phyloP scores from a whole-genome alignment of 2,888 invertebrate species.

The Netelia virgata region DNA sequence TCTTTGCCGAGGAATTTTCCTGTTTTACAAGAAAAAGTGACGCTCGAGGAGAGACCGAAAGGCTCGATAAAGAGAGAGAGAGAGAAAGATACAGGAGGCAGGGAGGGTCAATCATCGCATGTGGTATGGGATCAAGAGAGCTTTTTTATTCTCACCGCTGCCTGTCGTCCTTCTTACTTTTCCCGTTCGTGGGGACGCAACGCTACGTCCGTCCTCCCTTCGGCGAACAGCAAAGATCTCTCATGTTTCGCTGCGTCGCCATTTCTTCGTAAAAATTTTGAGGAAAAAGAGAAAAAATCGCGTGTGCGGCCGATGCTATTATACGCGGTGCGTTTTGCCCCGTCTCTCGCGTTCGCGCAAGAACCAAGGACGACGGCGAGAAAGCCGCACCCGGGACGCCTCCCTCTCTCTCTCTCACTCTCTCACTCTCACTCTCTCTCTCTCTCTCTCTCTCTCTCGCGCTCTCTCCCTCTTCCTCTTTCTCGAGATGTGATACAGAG shows the following conservation, averaged over 20 bases:
- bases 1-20: conserved; percentile 49
- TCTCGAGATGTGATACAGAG: conserved; percentile 37
- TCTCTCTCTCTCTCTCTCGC: conserved; percentile 26
- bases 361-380: conserved; percentile 45
- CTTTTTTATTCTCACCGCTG: conserved; percentile 49
- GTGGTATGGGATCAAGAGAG: conserved; percentile 49
- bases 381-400: conserved; percentile 6
- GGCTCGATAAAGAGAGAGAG: conserved; percentile 66
- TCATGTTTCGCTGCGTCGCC: conserved; percentile 49
- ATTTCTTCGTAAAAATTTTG: conserved; percentile 65
- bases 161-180: conserved; percentile 24
- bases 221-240: conserved; percentile 24
- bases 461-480: neutral
- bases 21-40: conserved; percentile 56
- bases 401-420: conserved; percentile 27
- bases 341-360: conserved; percentile 16
- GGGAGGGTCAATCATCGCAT: conserved; percentile 33
- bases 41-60: conserved; percentile 71
- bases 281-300: conserved; percentile 38
- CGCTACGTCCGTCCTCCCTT: conserved; percentile 37
- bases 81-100: conserved; percentile 45
- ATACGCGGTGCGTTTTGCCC: conserved; percentile 52
- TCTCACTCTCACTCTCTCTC: too few species aligned
- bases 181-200: neutral
- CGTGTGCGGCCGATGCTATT: conserved; percentile 50